These are phyloP conservation scores for Stomatorhinus ivindoensis DNA, from an alignment of 2,113 vertebrate species.

Conservation along the genomic window DNA sequence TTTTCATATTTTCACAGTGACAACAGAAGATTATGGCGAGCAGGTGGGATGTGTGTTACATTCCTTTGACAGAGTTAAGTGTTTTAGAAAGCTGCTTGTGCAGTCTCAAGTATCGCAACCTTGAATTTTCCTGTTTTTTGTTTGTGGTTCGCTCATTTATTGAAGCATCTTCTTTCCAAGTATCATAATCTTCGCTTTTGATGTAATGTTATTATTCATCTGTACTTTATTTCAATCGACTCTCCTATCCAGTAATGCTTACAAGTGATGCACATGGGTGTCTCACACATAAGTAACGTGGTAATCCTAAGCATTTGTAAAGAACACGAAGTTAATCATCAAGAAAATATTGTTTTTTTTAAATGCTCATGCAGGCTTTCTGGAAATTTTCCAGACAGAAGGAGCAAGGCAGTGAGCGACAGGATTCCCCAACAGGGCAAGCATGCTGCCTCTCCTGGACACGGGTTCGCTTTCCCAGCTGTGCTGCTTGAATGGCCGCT, in stretches of 20 bases:
- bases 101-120: not conserved
- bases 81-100: not conserved
- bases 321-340: not conserved
- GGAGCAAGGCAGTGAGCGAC: not conserved
- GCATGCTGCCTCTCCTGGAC: not conserved
- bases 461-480: not conserved
- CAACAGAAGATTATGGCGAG: not conserved
- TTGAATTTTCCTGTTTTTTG: not conserved
- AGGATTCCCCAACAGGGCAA: not conserved
- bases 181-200: not conserved
- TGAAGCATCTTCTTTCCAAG: not conserved
- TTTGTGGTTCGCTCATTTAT: not conserved
- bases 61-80: not conserved
- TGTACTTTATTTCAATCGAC: not conserved
- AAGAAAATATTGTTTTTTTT: no score
- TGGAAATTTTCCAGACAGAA: not conserved
- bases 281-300: not conserved
- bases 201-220: not conserved
- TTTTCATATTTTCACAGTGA: not conserved
- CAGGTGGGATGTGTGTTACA: not conserved
- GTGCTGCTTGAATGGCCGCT: not conserved
- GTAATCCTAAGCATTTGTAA: not conserved
- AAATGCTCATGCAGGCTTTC: not conserved
- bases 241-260: not conserved
- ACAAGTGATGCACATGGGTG: not conserved